Base-by-base conservation (phyloP, 2,888 invertebrate species). In the Phragmatobia fuliginosa region DNA sequence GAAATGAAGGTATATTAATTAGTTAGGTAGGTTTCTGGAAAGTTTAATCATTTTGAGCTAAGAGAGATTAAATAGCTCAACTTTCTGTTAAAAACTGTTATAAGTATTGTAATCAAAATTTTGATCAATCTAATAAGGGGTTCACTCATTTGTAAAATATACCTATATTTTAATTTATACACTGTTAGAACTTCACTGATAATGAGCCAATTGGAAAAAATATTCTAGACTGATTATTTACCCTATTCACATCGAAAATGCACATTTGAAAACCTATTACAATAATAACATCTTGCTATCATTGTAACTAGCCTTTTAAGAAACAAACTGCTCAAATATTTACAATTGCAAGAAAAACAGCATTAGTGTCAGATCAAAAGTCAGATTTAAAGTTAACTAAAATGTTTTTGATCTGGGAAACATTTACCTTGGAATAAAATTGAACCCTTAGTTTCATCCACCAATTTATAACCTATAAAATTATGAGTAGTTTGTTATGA, bases 371-470 rank as follows among this genome's bases (percentile, higher is more conserved):
- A 62, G 25, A 62, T 25, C 7, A 33, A 33, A 33, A n/a, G n/a
- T n/a, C n/a, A n/a, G n/a, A n/a, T n/a, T 38, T 36, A 38, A 14
- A 61, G 41, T 36, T 31, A 28, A 31, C 11, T 49, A 7, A 45
- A 21, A 7, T 6, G 6, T 6, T 31, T 18, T 38, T 41, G 28
- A 4, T 41, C 21, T 8, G 21, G 31, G 28, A 62, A 28, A 41
- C 10, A 64, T 45, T 89, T 92, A 94, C 93, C 93, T 92, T 89
- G 32, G 90, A 89, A 83, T 90, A 91, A 62, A 85, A 83, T 83
- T 93, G 87, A 73, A 88, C 81, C 85, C 80, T 92, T 85, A 91
- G 88, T 88, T 94, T 93, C 93, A 94, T 93, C 77, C 75, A 82
- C 71, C 74, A 79, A 85, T 75, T 70, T 81, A 76, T 87, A 90